Evolutionary conservation across 2,797 vertebrate species (phyloP), one percentile per base, ranked within the genome.

Genomic region (Chrosomus eos): DNA sequence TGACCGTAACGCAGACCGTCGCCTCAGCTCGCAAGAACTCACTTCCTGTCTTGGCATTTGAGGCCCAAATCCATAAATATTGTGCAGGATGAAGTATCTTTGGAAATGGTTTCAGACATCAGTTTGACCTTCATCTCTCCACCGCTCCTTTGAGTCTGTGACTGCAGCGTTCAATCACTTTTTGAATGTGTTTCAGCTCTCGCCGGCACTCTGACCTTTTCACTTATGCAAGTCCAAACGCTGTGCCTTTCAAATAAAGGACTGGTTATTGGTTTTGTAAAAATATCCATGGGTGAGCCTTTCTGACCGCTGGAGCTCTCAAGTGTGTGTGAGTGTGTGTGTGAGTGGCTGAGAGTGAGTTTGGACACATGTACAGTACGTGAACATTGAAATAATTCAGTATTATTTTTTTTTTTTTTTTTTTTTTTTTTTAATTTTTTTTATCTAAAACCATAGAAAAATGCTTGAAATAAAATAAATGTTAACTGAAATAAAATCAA

Each of bases 21-120:
- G 89, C n/a, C 87, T 94, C 78, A 93, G 90, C 1, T 68, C 93
- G 79, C 76, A 85, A 5, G 93, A 94, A 88, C 91, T 95, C 83
- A 86, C 79, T 58, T 77, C 87, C 82, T 95, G 93, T 43, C 82
- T 95, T 80, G 88, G 89, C 11, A 88, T 93, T 78, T 90, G 77
- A 90, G 75, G 83, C 74, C 62, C 70, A 64, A 33, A 23, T 72
- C 26, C 16, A 66, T 66, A 83, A 75, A 66, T 66, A 71, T 62
- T 10, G 26, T 60, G 18, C 51, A 66, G 64, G 40, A 38, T 36
- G 36, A 64, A 43, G 36, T 45, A 28, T 79, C 58, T 64, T 51
- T 66, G 71, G 31, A 74, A 62, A 28, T 26, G 7, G 31, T 51
- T 51, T 48, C 40, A 82, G 81, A 51, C 55, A 36, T 43, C 4